These are phyloP conservation scores for Cromileptes altivelis DNA, from an alignment of 2,113 vertebrate genomes.

Conservation along the genomic window DNA sequence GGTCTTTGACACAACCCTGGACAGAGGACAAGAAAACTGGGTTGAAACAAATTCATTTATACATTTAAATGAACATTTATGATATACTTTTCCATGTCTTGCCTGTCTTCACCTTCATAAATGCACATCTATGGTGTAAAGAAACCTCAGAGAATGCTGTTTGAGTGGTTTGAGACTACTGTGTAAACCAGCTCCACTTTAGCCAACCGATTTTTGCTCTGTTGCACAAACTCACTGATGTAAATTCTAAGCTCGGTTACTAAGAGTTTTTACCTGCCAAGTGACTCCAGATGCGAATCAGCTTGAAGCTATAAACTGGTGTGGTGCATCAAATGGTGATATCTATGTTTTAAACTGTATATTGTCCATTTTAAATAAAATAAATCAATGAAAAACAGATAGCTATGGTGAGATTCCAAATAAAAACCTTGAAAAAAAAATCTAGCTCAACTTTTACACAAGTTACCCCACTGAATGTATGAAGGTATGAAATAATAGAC, in stretches of 20 bases:
- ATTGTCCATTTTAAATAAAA: too few relatives aligned
- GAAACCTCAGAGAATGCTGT: not conserved
- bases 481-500: too few relatives aligned
- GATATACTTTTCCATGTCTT: not conserved
- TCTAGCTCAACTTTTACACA: too few relatives aligned
- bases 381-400: too few relatives aligned
- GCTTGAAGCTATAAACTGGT: too few relatives aligned
- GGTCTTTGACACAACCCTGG: conserved; percentile 92
- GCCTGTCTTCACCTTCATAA: not conserved
- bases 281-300: too few relatives aligned
- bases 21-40: not conserved
- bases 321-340: too few relatives aligned
- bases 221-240: not conserved
- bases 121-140: not conserved
- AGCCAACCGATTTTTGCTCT: not conserved
- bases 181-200: not conserved
- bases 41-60: not conserved
- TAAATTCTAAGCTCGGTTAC: not conserved
- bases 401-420: too few relatives aligned
- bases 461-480: too few relatives aligned
- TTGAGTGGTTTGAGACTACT: not conserved
- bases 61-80: not conserved
- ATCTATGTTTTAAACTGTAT: too few relatives aligned
- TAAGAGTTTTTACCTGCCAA: not conserved
- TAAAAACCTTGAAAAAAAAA: too few relatives aligned